These are phyloP conservation scores for Bradypodion ventrale DNA, from an alignment of 2,797 vertebrate genomes.

Conservation along the genomic window DNA sequence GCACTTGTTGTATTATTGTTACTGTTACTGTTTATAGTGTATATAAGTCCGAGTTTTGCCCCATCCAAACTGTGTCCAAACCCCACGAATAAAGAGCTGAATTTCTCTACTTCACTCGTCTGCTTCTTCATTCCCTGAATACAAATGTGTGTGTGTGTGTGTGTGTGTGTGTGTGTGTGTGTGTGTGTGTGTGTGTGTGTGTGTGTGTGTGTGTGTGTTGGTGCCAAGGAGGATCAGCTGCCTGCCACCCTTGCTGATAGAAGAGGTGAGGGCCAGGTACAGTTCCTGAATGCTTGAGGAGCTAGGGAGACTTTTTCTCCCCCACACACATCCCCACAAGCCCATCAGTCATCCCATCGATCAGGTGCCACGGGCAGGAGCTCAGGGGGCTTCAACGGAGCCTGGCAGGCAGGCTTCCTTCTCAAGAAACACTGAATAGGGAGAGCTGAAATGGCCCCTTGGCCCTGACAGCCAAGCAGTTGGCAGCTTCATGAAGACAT, in stretches of 20 bases:
- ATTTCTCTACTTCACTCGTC: too few species aligned
- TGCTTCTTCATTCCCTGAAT: too few species aligned
- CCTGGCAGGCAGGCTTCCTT: conserved; percentile 22
- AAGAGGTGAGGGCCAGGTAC: conserved; percentile 23
- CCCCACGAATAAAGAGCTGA: too few species aligned
- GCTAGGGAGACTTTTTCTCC: conserved; percentile 18
- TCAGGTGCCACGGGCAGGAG: conserved; percentile 38
- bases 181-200: background rate
- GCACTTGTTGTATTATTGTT: too few species aligned
- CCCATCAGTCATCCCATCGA: conserved; percentile 30
- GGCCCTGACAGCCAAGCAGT: conserved; percentile 27
- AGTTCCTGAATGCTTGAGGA: conserved; percentile 23
- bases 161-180: background rate
- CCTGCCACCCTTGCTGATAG: conserved; percentile 42
- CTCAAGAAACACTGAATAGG: background rate
- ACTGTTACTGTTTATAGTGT: too few species aligned
- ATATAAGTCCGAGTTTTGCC: too few species aligned
- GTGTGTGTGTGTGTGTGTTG: background rate
- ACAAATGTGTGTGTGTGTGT: too few species aligned
- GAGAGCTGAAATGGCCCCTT: background rate
- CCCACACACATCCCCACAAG: background rate
- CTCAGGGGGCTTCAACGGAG: conserved; percentile 29
- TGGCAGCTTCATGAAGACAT: conserved; percentile 38
- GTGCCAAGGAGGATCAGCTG: background rate
- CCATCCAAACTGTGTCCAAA: too few species aligned